Evolutionary conservation across 2,797 vertebrate genomes (phyloP).

Genomic region (Spinus pinus): DNA sequence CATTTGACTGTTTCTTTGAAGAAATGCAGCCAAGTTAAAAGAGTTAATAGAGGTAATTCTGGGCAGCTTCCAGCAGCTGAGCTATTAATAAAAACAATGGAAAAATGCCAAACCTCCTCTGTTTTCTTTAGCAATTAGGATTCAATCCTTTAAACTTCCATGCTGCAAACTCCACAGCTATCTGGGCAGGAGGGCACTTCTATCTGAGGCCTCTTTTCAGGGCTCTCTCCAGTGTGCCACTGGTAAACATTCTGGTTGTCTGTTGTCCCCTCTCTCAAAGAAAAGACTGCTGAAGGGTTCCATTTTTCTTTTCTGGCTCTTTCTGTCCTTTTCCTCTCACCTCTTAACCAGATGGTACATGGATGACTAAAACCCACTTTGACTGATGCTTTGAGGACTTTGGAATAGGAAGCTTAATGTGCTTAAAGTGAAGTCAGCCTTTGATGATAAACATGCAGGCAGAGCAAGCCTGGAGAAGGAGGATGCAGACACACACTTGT

Average conservation of each 20-base stretch:
- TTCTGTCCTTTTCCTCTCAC: background rate
- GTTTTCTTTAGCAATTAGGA: conserved; percentile 40
- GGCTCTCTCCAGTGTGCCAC: background rate
- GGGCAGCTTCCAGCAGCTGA: conserved; percentile 26
- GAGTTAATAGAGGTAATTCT: conserved; percentile 51
- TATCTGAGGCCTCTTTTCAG: background rate
- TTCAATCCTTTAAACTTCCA: background rate
- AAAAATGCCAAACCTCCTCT: conserved; percentile 22
- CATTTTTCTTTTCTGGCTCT: background rate
- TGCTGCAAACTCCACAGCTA: background rate
- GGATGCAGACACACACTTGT: conserved; percentile 8
- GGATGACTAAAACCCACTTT: background rate
- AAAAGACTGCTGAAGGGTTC: background rate
- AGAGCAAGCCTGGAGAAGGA: background rate
- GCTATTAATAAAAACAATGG: conserved; percentile 55
- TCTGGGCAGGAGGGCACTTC: background rate
- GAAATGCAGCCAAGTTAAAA: conserved; percentile 11
- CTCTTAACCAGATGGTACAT: background rate
- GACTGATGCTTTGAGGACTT: conserved; percentile 17
- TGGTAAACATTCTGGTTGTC: background rate
- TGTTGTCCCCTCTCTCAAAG: background rate
- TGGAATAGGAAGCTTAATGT: background rate
- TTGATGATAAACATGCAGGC: background rate
- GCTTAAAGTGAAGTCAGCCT: background rate
- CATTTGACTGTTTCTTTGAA: background rate